Percentiles rank a stretch among this genome's conserved stretches.
Conservation (phyloP, 2,113 vertebrate genomes). For the Daboia siamensis region DNA sequence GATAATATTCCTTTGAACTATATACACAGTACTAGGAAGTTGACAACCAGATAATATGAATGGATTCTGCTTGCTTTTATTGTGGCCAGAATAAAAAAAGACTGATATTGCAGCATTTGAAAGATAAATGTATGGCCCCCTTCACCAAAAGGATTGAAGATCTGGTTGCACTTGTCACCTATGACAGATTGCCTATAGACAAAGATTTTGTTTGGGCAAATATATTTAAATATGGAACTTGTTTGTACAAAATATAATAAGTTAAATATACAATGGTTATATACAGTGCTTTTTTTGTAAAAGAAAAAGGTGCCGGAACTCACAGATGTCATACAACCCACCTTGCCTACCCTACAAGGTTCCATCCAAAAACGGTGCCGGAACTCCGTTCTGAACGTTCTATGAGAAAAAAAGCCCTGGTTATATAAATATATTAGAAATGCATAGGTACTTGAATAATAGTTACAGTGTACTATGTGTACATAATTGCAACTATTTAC, state of each 20-base stretch:
- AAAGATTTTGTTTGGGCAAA: not conserved
- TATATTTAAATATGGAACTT: not conserved
- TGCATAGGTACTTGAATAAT: not conserved
- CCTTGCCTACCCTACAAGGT: too few relatives aligned
- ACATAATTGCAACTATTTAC: not conserved
- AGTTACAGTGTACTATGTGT: not conserved
- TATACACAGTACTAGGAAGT: not conserved
- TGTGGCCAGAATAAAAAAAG: not conserved
- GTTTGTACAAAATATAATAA: not conserved
- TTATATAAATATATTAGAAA: not conserved
- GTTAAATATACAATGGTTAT: not conserved
- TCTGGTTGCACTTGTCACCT: not conserved
- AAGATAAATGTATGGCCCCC: not conserved
- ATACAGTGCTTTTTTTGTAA: too few relatives aligned
- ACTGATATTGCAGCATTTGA: not conserved
- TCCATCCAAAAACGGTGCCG: too few relatives aligned
- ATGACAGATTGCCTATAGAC: not conserved
- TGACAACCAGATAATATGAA: not conserved
- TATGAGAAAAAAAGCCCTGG: too few relatives aligned
- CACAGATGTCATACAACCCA: too few relatives aligned
- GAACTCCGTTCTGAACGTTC: too few relatives aligned
- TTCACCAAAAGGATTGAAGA: not conserved
- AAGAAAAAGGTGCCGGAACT: too few relatives aligned
- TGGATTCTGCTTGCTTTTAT: not conserved
- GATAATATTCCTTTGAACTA: not conserved